Evolutionary conservation across 2,888 invertebrate genomes (phyloP), one percentile per base, ranked within the genome.

Genomic region (Cybosia mesomella): DNA sequence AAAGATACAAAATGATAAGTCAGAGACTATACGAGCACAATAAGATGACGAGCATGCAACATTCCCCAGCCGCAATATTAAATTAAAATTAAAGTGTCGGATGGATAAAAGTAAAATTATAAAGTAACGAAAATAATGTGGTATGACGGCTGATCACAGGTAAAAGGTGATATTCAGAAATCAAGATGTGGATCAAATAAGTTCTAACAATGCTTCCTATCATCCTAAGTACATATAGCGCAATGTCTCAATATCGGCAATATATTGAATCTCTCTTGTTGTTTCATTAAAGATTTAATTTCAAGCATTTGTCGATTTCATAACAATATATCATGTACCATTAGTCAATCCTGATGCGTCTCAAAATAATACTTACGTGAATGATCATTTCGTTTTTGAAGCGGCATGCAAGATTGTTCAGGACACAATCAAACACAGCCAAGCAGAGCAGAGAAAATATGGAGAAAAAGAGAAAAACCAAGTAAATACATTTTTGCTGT

Each of bases 361-460:
- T 92, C 94, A 94, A 94, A 94, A 95, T 93, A 95, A 96, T 97
- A 97, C 97, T 97, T 97, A 97, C 97, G 96, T 97, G 96, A 96
- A 96, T 95, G 95, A 95, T 95, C 94, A 94, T 95, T 96, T 96
- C 95, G 96, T 95, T 95, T 96, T 96, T 96, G 96, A 96, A 96
- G 96, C 96, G 95, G 96, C 96, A 96, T 97, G 96, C 96, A 95
- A 95, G 95, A 95, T 96, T 96, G 96, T 96, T 96, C 96, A 96
- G 96, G 96, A 96, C 96, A 96, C 96, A 97, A 97, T 97, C 97
- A 97, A 96, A 96, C 96, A 97, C 96, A 96, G 96, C 96, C 96
- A 97, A 97, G 97, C 97, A 97, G 97, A 97, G 97, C 97, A 96
- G 96, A 97, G 96, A 96, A 97, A 96, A 96, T 95, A 96, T 96